Evolutionary conservation across 2,797 vertebrate species (phyloP), one percentile per base, ranked within the genome.

Genomic region (Paratrypauchen microcephalus): DNA sequence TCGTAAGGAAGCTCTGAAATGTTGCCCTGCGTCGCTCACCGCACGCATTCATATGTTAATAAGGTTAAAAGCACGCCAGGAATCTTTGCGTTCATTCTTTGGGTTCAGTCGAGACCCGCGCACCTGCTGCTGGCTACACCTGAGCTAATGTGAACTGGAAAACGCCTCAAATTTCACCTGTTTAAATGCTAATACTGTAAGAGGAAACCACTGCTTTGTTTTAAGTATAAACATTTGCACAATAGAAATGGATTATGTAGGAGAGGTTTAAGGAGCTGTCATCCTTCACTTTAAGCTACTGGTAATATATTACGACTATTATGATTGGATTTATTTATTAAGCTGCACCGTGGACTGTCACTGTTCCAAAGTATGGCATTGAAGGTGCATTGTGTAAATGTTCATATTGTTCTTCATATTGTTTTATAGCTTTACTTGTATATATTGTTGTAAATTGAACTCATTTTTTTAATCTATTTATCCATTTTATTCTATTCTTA

Each of bases 11-110:
- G 65, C 63, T 56, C 59, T 18, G 69, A 78, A 85, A 77, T 68
- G 77, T 69, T 82, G 76, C 77, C 86, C 87, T 85, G 81, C 80
- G 9, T 89, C 86, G 81, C 80, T 81, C 59, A 65, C 71, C 81
- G 61, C 82, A 81, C 71, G 75, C 74, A 84, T 83, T 87, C 83
- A 86, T 86, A 89, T 86, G 85, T 68, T 85, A 88, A 90, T 90
- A 5, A n/a, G 52, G 28, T 79, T 68, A 78, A 75, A 64, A 67
- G 66, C 75, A 78, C 82, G 60, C 74, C 78, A 77, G 65, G 50
- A 61, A 84, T 84, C 68, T 65, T 76, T 80, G 1, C 36, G 57
- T 21, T 63, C 23, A 48, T 30, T 56, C 57, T 56, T 56, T 15
- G 2, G 39, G 36, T 26, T 18, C 45, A 28, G 15, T 30, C 39